Conservation (phyloP, 2,888 invertebrate genomes). For the Desoria tigrina region DNA sequence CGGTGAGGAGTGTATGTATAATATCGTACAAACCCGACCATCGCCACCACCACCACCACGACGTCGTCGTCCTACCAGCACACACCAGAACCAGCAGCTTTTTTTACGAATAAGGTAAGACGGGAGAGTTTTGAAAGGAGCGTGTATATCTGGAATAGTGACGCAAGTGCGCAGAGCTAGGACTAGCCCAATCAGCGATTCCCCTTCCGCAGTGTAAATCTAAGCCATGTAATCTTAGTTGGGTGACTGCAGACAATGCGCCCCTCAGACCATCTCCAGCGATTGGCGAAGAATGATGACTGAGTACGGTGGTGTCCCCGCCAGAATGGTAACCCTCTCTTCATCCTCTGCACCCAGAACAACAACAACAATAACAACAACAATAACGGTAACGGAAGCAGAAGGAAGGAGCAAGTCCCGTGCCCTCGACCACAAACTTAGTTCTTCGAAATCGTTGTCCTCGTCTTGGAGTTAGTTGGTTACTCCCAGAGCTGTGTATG, state of each 20-base stretch:
- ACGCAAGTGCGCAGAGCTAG: slow-evolving; percentile 53
- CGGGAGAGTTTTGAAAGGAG: background rate
- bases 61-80: no score
- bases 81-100: no score
- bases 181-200: slow-evolving; percentile 46
- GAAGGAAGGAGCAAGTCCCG: no score
- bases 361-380: no score
- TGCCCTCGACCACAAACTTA: no score
- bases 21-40: background rate
- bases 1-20: background rate
- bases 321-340: slow-evolving; percentile 22
- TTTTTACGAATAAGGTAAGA: background rate
- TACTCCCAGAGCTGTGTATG: no score
- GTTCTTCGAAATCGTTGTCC: background rate
- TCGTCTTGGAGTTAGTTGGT: background rate
- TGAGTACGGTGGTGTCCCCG: background rate
- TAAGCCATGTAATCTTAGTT: slow-evolving; percentile 41
- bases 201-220: slow-evolving; percentile 51
- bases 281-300: slow-evolving; percentile 31
- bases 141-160: slow-evolving; percentile 31
- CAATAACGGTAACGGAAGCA: no score
- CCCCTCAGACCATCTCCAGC: slow-evolving; percentile 39
- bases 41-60: no score
- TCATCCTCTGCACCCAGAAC: background rate
- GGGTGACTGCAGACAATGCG: slow-evolving; percentile 51